Base-by-base conservation (phyloP, 2,113 vertebrate species). In the Marmota flaviventris region DNA sequence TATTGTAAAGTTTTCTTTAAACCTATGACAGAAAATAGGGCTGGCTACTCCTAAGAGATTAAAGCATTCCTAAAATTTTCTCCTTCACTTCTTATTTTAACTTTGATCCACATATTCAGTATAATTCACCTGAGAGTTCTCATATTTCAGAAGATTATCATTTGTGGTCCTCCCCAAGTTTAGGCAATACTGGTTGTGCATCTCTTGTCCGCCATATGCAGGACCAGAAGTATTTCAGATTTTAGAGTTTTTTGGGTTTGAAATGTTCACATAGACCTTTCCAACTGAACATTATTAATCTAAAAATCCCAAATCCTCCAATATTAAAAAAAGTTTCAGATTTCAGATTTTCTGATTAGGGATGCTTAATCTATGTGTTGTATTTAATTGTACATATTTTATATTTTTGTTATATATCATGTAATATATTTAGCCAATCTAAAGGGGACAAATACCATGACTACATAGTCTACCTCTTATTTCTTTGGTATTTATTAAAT, bases 401-500 rank as follows among this genome's bases (percentile, higher is more conserved):
- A 17, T n/a, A 14, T 72, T 42, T 1, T 81, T 63, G 8, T 39
- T 61, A 61, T 61, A 85, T 76, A 27, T 83, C 24, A 79, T 73
- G 13, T 94, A 75, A 83, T 83, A n/a, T 63, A 37, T 84, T 79
- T 86, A 70, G 53, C 6, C 63, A 56, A 32, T 83, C 45, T 67
- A 42, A 56, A 76, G 25, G 53, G 29, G 84, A 93, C 58, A 61
- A 61, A 61, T 24, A 48, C 10, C 39, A 13, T 77, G 70, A 87
- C 39, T 87, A 56, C 2, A 6, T 32, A 61, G 65, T 89, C 27
- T 10, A 67, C 42, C 22, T 89, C 70, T 85, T 63, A 53, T 42
- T 51, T 97, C 45, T 24, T 95, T 42, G 6, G 11, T 72, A 42
- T 95, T 96, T 27, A 51, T 95, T 96, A 75, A 82, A 67, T 5